phyloP scores from a whole-genome alignment of 2,888 invertebrate species.

The Synergus gifuensis region DNA sequence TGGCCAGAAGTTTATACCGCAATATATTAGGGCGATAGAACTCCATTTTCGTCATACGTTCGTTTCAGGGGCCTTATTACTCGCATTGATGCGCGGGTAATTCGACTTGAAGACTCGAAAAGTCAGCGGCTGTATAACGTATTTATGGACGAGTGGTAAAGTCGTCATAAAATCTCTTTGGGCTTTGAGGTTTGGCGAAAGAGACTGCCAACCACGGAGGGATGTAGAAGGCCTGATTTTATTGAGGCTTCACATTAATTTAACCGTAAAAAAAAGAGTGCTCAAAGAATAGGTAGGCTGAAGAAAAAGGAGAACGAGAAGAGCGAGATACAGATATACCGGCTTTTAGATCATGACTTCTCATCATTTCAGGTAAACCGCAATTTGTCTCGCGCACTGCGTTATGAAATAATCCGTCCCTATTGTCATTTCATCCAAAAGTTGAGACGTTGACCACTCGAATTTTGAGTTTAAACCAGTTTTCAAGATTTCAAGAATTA shows the following conservation, averaged over 20 bases:
- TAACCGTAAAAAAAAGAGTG: slow-evolving; percentile 57
- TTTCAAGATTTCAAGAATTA: too few relatives aligned
- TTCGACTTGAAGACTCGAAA: slow-evolving; percentile 40
- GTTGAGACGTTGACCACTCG: too few relatives aligned
- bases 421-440: background rate
- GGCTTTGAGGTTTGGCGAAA: slow-evolving; percentile 51
- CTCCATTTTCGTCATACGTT: slow-evolving; percentile 31
- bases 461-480: too few relatives aligned
- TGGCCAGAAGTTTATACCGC: slow-evolving; percentile 9
- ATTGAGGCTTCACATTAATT: slow-evolving; percentile 61
- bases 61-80: slow-evolving; percentile 34
- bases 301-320: slow-evolving; percentile 48
- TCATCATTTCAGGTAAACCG: slow-evolving; percentile 25
- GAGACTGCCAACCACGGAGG: slow-evolving; percentile 44
- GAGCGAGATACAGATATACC: slow-evolving; percentile 42
- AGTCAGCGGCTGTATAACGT: slow-evolving; percentile 41
- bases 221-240: slow-evolving; percentile 54
- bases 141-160: slow-evolving; percentile 49
- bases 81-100: slow-evolving; percentile 40
- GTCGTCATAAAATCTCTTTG: slow-evolving; percentile 53
- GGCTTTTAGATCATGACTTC: slow-evolving; percentile 45
- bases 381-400: slow-evolving; percentile 11
- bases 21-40: slow-evolving; percentile 34
- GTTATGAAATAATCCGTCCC: background rate
- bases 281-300: slow-evolving; percentile 46